Base-by-base conservation (phyloP, 2,113 vertebrate species). In the Gallinago undulata region DNA sequence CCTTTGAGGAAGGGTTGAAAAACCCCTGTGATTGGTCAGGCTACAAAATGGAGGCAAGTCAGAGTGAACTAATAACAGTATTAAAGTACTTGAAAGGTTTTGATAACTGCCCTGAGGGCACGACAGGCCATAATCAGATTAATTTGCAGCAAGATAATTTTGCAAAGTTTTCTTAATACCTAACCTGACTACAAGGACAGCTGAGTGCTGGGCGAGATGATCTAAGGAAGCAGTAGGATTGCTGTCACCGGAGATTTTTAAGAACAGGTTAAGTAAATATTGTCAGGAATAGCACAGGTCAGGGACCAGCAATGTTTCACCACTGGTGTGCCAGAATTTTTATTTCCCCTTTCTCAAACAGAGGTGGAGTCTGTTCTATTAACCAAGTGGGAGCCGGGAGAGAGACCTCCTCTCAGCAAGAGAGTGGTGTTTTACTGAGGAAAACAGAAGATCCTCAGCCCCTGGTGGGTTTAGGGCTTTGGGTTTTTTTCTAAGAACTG, bases 271-370 rank as follows among this genome's bases (percentile, higher is more conserved):
- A 92, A 75, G 84, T 28, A 84, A 96, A 96, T 78, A 95, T 53
- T 87, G 76, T 60, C 84, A 92, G 91, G 19, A 89, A 89, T 35
- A 84, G 80, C 80, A 78, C 19, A 91, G 93, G 91, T 94, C 96
- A 94, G 56, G 68, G 96, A 92, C 35, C 77, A 53, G 82, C 5
- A 31, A 55, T 43, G 27, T 31, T 67, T 35, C 94, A 81, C 33
- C 43, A 68, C 33, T 23, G n/a, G 12, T 13, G 17, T 47, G 76
- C 50, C 80, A 88, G 55, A 9, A 0, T 2, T 91, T 74, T 56
- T 43, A 63, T 33, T 81, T 68, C 77, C 81, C 22, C 80, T 60
- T 90, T 63, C 93, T 90, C 90, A 91, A 95, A 87, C 31, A 96
- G 78, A 88, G 92, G 75, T 57, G 94, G 39, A 90, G 53, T 10